phyloP scores from a whole-genome alignment of 2,888 invertebrate genomes.

The Rhingia campestris region DNA sequence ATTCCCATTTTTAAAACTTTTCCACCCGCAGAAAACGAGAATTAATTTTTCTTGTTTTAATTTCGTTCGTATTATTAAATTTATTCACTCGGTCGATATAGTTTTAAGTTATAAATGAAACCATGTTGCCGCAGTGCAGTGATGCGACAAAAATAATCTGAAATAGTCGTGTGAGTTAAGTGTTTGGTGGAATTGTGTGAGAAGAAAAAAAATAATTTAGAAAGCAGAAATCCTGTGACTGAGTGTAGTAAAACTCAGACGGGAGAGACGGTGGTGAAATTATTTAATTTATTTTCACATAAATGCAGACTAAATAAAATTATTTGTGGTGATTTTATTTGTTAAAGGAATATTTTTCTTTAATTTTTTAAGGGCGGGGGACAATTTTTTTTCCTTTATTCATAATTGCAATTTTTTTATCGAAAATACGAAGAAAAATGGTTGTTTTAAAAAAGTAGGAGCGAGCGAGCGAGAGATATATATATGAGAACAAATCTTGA shows the following conservation, averaged over 20 bases:
- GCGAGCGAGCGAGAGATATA: conserved; percentile 33
- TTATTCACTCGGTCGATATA: conserved; percentile 45
- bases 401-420: conserved; percentile 49
- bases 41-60: conserved; percentile 34
- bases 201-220: conserved; percentile 25
- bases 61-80: conserved; percentile 51
- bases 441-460: conserved; percentile 45
- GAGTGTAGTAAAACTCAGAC: conserved; percentile 12
- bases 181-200: conserved; percentile 51
- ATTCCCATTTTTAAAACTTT: conserved; percentile 46
- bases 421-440: conserved; percentile 65
- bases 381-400: conserved; percentile 31
- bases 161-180: conserved; percentile 38
- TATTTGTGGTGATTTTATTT: conserved; percentile 32
- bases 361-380: conserved; percentile 34
- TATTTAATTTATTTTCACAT: conserved; percentile 16
- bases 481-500: conserved; percentile 28
- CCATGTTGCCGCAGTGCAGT: conserved; percentile 43
- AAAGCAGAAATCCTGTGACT: conserved; percentile 52
- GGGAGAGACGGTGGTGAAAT: conserved; percentile 30
- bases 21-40: conserved; percentile 31
- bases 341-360: conserved; percentile 21
- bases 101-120: conserved; percentile 55
- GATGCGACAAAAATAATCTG: conserved; percentile 29
- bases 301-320: conserved; percentile 18